Conservation (phyloP, 2,797 vertebrate species). For the Pteronotus mesoamericanus region DNA sequence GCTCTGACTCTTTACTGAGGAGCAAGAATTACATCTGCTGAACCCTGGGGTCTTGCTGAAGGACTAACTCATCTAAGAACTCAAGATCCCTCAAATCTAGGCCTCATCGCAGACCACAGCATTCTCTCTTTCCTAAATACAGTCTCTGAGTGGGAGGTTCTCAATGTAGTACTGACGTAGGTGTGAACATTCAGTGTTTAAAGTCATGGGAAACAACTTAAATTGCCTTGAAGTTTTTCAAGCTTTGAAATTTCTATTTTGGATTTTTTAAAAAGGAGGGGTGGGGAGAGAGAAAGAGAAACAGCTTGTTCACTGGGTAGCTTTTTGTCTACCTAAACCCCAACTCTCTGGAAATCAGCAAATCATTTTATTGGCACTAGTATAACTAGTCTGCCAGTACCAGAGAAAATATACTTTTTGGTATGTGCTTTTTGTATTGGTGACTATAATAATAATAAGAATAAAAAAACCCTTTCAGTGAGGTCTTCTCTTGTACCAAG, state of each 20-base stretch:
- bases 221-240: slow-evolving; percentile 68
- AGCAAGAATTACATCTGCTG: slow-evolving; percentile 43
- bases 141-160: slow-evolving; percentile 74
- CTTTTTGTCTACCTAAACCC: slow-evolving; percentile 34
- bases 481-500: slow-evolving; percentile 54
- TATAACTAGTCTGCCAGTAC: slow-evolving; percentile 28
- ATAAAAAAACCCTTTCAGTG: neutral
- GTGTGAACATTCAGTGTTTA: slow-evolving; percentile 77
- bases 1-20: neutral
- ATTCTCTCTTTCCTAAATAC: slow-evolving; percentile 72
- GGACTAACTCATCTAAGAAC: slow-evolving; percentile 61
- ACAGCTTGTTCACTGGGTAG: slow-evolving; percentile 49
- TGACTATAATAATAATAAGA: slow-evolving; percentile 7
- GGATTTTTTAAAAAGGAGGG: slow-evolving; percentile 40
- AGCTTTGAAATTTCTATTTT: slow-evolving; percentile 68
- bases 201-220: slow-evolving; percentile 66
- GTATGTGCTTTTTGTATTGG: slow-evolving; percentile 28
- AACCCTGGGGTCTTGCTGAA: slow-evolving; percentile 41
- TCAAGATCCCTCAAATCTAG: slow-evolving; percentile 63
- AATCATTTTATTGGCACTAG: slow-evolving; percentile 49
- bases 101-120: slow-evolving; percentile 68
- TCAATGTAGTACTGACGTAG: slow-evolving; percentile 77
- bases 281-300: slow-evolving; percentile 25
- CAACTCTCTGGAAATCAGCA: slow-evolving; percentile 54
- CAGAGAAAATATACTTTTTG: neutral